Conservation (phyloP, 1,140 invertebrate genomes). For the Polypedilum vanderplanki region DNA sequence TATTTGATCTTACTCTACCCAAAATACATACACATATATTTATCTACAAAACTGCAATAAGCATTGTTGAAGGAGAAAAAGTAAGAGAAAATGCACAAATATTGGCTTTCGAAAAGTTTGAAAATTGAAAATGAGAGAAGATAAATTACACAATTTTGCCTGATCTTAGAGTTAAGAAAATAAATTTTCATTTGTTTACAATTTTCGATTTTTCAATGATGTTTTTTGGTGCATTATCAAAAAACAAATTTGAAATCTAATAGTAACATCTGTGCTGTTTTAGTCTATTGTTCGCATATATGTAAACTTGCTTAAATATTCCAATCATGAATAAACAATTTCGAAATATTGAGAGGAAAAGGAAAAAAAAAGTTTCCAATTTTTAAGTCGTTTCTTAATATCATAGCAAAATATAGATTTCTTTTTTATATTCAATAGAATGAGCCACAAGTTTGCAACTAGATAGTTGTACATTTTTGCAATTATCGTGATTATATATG, state of each 20-base stretch:
- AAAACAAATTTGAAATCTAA: too few species aligned
- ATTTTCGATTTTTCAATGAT: too few species aligned
- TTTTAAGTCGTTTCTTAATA: background rate
- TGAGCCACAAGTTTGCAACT: constrained; percentile 3
- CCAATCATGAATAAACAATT: background rate
- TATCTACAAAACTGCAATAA: too few species aligned
- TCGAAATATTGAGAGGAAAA: background rate
- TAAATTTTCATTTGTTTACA: too few species aligned
- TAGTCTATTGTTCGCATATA: background rate
- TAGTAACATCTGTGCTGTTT: too few species aligned
- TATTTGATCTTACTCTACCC: constrained; percentile 4
- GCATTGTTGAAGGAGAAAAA: too few species aligned
- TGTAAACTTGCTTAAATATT: background rate
- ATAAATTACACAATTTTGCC: background rate
- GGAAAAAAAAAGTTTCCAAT: background rate
- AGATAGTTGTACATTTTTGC: background rate
- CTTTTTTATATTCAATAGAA: background rate
- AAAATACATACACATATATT: background rate
- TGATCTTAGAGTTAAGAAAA: background rate
- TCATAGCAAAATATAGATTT: background rate
- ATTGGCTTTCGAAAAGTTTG: background rate
- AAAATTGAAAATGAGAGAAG: background rate
- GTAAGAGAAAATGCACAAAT: background rate
- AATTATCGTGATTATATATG: background rate
- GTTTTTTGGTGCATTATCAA: too few species aligned